Evolutionary conservation across 2,888 invertebrate species (phyloP).

Genomic region (Caenorhabditis doughertyi): DNA sequence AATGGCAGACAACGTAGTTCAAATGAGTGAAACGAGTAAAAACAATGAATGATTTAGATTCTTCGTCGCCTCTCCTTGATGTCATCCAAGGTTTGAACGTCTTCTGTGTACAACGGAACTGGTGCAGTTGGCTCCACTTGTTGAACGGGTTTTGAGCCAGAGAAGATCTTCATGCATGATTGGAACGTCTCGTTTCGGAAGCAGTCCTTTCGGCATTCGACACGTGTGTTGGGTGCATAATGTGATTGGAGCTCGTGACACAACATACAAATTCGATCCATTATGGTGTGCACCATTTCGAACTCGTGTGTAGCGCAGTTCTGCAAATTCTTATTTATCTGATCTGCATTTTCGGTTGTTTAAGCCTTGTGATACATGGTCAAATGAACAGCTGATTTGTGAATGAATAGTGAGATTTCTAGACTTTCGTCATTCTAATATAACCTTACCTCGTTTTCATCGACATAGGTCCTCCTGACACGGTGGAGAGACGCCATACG

Average conservation of each 20-base stretch:
- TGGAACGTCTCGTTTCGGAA: conserved; percentile 54
- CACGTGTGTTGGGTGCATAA: conserved; percentile 63
- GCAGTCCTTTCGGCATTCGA: conserved; percentile 65
- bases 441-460: conserved; percentile 41
- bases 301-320: conserved; percentile 54
- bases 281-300: conserved; percentile 69
- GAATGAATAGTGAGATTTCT: background rate
- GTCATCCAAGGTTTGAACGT: conserved; percentile 43
- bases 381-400: conserved; percentile 34
- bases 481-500: conserved; percentile 1
- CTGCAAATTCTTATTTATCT: conserved; percentile 56
- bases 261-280: conserved; percentile 71
- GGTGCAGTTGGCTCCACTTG: conserved; percentile 52
- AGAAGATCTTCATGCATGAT: conserved; percentile 68
- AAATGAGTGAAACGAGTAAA: background rate
- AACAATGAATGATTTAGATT: conserved; percentile 15
- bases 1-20: background rate
- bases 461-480: conserved; percentile 40
- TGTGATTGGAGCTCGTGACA: conserved; percentile 73
- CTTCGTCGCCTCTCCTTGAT: conserved; percentile 37
- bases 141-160: conserved; percentile 13
- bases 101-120: conserved; percentile 48
- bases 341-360: conserved; percentile 5
- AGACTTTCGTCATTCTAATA: conserved; percentile 8
- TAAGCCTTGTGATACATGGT: conserved; percentile 16